Conservation (phyloP, 2,888 invertebrate genomes). For the Biston betularia region DNA sequence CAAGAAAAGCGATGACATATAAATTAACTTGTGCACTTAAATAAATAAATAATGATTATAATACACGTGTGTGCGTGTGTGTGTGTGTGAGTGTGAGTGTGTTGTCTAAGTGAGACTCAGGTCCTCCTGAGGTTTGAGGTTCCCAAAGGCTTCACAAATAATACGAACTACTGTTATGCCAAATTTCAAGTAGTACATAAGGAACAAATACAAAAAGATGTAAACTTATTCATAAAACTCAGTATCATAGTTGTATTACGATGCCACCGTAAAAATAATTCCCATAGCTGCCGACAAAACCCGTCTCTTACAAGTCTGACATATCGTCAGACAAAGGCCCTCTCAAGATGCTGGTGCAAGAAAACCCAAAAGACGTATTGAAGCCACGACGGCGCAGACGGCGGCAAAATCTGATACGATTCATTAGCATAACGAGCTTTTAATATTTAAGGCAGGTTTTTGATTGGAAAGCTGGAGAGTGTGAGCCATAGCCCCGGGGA, state of each 20-base stretch:
- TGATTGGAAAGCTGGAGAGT: conserved; percentile 80
- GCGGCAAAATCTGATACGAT: conserved; percentile 84
- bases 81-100: no score
- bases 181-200: no score
- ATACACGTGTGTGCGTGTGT: no score
- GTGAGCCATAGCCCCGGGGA: conserved; percentile 68
- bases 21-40: no score
- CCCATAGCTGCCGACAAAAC: conserved; percentile 40
- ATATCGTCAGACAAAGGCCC: conserved; percentile 60
- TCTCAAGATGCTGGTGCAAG: conserved; percentile 64
- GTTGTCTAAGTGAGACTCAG: no score
- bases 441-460: conserved; percentile 81
- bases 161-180: no score
- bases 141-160: no score
- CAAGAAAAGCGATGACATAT: no score
- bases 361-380: conserved; percentile 73
- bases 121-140: no score
- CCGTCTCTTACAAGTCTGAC: conserved; percentile 46
- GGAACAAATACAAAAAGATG: no score
- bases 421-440: conserved; percentile 85
- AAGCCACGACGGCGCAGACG: conserved; percentile 63
- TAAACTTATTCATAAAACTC: background rate
- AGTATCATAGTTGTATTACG: background rate
- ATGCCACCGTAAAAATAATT: conserved; percentile 21
- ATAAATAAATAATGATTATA: no score